Percentiles rank a stretch among this genome's conserved stretches.
Conservation (phyloP, 2,113 vertebrate genomes). For the Aramus guarauna region DNA sequence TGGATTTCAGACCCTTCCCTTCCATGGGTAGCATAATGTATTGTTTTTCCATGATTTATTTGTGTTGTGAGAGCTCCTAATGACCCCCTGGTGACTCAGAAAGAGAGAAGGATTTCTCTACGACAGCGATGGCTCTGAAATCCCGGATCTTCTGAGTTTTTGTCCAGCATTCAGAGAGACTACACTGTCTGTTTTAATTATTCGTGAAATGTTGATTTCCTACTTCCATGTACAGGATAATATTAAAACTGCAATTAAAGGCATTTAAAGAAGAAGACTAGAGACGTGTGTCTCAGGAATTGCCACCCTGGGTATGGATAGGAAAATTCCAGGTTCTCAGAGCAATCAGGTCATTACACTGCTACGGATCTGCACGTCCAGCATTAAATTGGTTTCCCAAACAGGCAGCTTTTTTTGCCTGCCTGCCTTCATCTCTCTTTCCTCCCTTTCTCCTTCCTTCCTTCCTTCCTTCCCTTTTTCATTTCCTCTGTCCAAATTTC, state of each 20-base stretch:
- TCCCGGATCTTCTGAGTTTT: background rate
- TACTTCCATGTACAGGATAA: background rate
- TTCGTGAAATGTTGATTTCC: slow-evolving; percentile 31
- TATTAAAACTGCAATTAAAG: slow-evolving; percentile 36
- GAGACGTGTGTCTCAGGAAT: background rate
- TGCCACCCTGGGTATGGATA: background rate
- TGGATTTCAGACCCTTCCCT: background rate
- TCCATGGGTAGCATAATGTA: background rate
- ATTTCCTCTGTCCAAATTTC: background rate
- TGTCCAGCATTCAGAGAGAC: background rate
- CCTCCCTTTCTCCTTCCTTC: background rate
- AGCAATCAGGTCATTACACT: background rate
- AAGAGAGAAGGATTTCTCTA: slow-evolving; percentile 34
- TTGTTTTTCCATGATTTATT: slow-evolving; percentile 44
- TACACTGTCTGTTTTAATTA: background rate
- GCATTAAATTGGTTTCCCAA: background rate
- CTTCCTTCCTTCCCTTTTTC: background rate
- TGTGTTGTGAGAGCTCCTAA: slow-evolving; percentile 53
- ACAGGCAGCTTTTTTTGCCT: background rate
- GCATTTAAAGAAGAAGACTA: background rate
- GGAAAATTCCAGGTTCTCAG: background rate
- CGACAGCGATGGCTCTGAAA: background rate
- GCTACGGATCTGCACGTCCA: background rate
- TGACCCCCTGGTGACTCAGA: slow-evolving; percentile 52
- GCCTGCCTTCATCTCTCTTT: background rate